These are phyloP conservation scores for Micromussa lordhowensis DNA, from an alignment of 92 coral and sea anemone genomes.

Conservation along the genomic window DNA sequence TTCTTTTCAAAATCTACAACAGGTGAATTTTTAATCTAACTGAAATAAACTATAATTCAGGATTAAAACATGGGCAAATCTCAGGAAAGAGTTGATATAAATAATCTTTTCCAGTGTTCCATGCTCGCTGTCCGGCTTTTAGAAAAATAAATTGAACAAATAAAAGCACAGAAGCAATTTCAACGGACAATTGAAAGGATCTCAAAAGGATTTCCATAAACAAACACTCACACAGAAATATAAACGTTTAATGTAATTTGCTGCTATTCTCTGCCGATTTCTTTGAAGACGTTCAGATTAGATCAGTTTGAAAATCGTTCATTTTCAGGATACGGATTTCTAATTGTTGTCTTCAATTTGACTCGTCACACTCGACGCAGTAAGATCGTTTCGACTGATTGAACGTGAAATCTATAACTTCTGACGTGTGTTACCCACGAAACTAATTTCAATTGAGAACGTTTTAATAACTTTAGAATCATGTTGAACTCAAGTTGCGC, in stretches of 20 bases:
- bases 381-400: neutral
- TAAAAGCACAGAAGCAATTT: neutral
- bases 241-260: too few relatives aligned
- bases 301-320: neutral
- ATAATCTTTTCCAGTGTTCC: neutral
- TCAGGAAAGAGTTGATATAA: neutral
- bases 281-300: neutral
- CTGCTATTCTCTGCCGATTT: neutral
- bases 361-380: neutral
- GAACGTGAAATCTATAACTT: neutral
- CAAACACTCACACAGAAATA: neutral
- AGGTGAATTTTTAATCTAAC: neutral
- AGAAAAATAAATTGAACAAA: neutral
- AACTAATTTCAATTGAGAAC: neutral
- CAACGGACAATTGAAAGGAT: neutral
- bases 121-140: neutral
- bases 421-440: neutral
- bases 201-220: slow-evolving; percentile 4
- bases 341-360: neutral
- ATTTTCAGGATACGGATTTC: neutral
- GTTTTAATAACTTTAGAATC: neutral
- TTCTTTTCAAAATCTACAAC: neutral
- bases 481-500: slow-evolving; percentile 29
- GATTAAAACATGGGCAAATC: neutral
- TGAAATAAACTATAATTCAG: neutral